Evolutionary conservation across 2,797 vertebrate species (phyloP), one percentile per base, ranked within the genome.

Genomic region (Lacerta bilineata): DNA sequence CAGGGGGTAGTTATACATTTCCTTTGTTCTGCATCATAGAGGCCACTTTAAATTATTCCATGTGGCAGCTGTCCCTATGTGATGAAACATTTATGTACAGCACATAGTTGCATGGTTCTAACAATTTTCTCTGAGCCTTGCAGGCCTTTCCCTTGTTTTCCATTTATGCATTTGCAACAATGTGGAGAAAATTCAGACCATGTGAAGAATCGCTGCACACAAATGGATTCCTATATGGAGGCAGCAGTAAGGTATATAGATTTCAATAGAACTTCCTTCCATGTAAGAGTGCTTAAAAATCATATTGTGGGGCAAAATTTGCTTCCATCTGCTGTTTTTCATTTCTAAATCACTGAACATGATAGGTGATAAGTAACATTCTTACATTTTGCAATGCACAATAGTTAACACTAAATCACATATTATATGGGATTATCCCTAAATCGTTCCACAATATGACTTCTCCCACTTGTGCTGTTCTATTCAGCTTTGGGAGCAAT

Each of bases 1-100:
- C 55, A 61, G 25, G 77, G 46, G 77, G 20, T 71, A 68, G 64
- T 69, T 68, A 23, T 23, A 69, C 46, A 83, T 43, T 61, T 36
- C 18, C 8, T 59, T 83, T 83, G 68, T 82, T 43, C 78, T 61
- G 55, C n/a, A 29, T 61, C 79, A 33, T 20, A 8, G n/a, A 80
- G 50, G 43, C n/a, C n/a, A 84, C 69, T 72, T 71, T 55, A 72
- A 29, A 64, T 76, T 75, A 17, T n/a, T 85, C 55, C 72, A 85
- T 61, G 55, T 85, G 25, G 8, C 55, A 76, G 27, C 33, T 75
- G 33, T 23, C 17, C 20, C 59, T 61, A 20, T 61, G 20, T 17
- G 59, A 18, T 61, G 59, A 61, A 61, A 61, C 20, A 5, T 61
- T 61, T 20, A 61, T 61, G 69, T 55, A 36, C 71, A 27, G 33